phyloP scores from a whole-genome alignment of 1,140 invertebrate species.

The Lutraria rhynchaena region DNA sequence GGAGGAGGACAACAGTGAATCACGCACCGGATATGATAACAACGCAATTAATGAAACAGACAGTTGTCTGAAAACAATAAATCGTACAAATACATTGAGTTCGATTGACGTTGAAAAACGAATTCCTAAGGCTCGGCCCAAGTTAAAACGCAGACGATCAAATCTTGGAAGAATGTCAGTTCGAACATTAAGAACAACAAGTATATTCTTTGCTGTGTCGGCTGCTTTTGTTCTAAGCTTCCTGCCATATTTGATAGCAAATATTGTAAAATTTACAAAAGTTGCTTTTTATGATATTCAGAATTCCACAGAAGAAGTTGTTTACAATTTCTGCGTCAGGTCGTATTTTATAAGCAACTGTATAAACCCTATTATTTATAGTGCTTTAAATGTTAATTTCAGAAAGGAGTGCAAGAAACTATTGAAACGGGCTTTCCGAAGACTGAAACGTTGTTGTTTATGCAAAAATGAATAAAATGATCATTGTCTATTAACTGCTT shows the following conservation, averaged over 20 bases:
- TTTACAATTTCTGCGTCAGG: slow-evolving; percentile 67
- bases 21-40: slow-evolving; percentile 43
- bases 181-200: slow-evolving; percentile 61
- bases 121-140: neutral
- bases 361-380: slow-evolving; percentile 71
- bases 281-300: slow-evolving; percentile 58
- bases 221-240: slow-evolving; percentile 68
- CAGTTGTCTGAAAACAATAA: slow-evolving; percentile 4
- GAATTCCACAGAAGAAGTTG: slow-evolving; percentile 57
- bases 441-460: slow-evolving; percentile 32
- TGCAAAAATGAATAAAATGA: slow-evolving; percentile 24
- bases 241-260: slow-evolving; percentile 66
- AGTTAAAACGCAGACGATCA: slow-evolving; percentile 6
- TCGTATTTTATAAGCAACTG: slow-evolving; percentile 70
- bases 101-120: neutral
- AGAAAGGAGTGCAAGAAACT: slow-evolving; percentile 64
- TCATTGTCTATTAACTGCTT: too few species aligned
- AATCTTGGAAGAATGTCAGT: slow-evolving; percentile 54
- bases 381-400: slow-evolving; percentile 64
- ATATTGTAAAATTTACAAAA: slow-evolving; percentile 66
- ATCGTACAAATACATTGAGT: neutral
- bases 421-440: slow-evolving; percentile 45
- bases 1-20: slow-evolving; percentile 46
- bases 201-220: slow-evolving; percentile 67
- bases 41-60: neutral